Conservation (phyloP, 92 coral and sea anemone genomes). For the Zoanthus solanderi region DNA sequence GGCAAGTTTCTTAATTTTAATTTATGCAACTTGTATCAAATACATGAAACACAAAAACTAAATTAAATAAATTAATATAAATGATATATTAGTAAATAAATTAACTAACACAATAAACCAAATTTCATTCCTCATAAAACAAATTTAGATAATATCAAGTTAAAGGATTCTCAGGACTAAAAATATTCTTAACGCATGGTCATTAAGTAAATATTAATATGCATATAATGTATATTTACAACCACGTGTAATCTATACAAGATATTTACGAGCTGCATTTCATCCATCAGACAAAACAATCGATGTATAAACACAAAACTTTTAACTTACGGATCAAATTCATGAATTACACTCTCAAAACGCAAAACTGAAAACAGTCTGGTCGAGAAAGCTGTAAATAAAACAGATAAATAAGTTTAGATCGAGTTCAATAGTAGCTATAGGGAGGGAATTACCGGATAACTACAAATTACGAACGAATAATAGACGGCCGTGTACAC, state of each 20-base stretch:
- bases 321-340: constrained; percentile 98
- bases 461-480: background rate
- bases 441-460: background rate
- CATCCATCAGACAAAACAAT: constrained; percentile 9
- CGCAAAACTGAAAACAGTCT: constrained; percentile 96
- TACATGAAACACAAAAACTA: too few species aligned
- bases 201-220: background rate
- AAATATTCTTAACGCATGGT: background rate
- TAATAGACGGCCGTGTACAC: background rate
- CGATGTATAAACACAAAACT: background rate
- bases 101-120: background rate
- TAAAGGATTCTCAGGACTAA: background rate
- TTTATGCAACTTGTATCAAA: too few species aligned
- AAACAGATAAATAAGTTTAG: constrained; percentile 17
- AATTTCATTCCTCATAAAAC: too few species aligned
- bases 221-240: background rate
- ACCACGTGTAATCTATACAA: constrained; percentile 9
- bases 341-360: constrained; percentile 98
- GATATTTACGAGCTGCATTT: background rate
- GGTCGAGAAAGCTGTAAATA: constrained; percentile 88
- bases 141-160: too few species aligned
- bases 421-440: background rate
- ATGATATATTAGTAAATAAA: background rate
- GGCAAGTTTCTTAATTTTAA: too few species aligned
- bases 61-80: too few species aligned